Evolutionary conservation across 2,797 vertebrate species (phyloP), one percentile per base, ranked within the genome.

Genomic region (Sebastes hubbsi): DNA sequence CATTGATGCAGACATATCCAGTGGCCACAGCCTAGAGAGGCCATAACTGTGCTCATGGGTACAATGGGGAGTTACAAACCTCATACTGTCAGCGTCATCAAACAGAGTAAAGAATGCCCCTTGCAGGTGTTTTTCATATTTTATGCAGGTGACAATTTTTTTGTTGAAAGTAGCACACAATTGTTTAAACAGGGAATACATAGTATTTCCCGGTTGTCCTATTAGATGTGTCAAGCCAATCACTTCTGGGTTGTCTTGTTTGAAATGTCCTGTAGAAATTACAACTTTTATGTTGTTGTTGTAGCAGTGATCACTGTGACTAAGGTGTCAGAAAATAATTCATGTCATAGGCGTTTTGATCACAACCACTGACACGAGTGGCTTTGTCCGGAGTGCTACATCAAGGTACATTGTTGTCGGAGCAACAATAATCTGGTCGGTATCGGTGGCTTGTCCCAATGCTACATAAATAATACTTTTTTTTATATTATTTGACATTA

Each of bases 301-400:
- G 30, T 29, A 75, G 61, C 76, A 67, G 24, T 67, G 24, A 75
- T 38, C 38, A 52, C 29, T 65, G 58, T 63, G 49, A 22, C 22
- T 46, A 75, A 67, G 20, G 25, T 76, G 32, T 73, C 49, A 25
- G 38, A 56, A 68, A 34, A 34, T 68, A 65, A 30, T 75, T 66
- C 5, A 34, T 59, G 54, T 72, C 34, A 25, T n/a, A 18, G 22
- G 27, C 66, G 25, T 70, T 68, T 78, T 62, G 20, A 66, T 65
- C 69, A 66, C 58, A 78, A 64, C 58, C 58, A 63, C 14, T 71
- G 67, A 73, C 34, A 55, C 59, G 5, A 25, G 6, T 22, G 56
- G 60, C 59, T 38, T 77, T 46, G 10, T 67, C 49, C 84, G 11
- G 3, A 72, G 70, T 75, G 87, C 90, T 91, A 89, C 88, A 87